A percentile compares a stretch with the other conserved stretches of the same genome.
Conservation (phyloP, 2,797 vertebrate species). For the Streptopelia turtur region DNA sequence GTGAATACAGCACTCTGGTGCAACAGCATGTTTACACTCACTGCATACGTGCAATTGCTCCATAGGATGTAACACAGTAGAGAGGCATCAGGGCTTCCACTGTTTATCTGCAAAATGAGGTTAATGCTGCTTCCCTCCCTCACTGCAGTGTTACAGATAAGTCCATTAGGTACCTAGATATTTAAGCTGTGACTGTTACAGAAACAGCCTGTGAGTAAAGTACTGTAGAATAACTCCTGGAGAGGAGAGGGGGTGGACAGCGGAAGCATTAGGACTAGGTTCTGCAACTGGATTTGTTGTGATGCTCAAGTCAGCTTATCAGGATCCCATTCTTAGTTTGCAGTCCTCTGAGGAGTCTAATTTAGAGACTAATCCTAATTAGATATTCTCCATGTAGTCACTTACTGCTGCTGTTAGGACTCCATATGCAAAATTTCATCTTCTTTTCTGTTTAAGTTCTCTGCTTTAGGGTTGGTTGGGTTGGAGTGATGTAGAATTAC, state of each 20-base stretch:
- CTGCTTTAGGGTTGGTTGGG: not conserved
- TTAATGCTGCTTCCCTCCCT: constrained; percentile 45
- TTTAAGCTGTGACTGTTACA: constrained; percentile 49
- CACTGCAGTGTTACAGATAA: constrained; percentile 44
- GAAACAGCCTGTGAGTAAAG: constrained; percentile 45
- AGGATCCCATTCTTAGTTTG: constrained; percentile 56
- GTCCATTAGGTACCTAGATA: constrained; percentile 57
- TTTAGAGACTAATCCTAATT: constrained; percentile 61
- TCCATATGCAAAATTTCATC: not conserved
- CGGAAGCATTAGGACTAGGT: constrained; percentile 58
- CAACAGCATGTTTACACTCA: not conserved
- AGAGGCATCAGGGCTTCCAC: not conserved
- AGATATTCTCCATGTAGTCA: not conserved
- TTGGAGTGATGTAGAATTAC: not conserved
- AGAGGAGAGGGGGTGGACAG: constrained; percentile 11
- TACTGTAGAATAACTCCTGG: not conserved
- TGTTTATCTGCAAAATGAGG: constrained; percentile 62
- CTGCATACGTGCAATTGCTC: not conserved
- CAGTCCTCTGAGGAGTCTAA: not conserved
- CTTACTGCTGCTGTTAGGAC: not conserved
- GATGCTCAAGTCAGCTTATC: constrained; percentile 47
- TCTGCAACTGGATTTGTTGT: constrained; percentile 56
- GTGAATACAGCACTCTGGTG: not conserved
- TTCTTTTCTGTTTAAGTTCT: not conserved
- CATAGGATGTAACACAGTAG: not conserved